Percentiles rank a stretch among this genome's conserved stretches.
Conservation (phyloP, 53 echinoderm and acorn worm species). For the Stichopus horrens region DNA sequence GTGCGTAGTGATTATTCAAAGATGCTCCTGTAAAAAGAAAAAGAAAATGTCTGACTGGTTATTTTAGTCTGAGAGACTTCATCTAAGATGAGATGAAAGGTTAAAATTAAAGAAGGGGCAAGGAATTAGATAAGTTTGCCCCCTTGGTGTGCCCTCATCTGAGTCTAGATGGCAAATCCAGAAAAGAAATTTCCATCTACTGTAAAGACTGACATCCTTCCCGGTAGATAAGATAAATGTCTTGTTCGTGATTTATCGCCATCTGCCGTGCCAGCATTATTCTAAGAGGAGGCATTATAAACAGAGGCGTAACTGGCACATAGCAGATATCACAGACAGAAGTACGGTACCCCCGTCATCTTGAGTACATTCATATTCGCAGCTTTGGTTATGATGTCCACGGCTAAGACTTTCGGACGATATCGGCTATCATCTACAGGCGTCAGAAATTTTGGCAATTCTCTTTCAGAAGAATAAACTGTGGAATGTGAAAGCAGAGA, state of each 20-base stretch:
- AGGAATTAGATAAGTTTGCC: slow-evolving; percentile 36
- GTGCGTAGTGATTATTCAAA: slow-evolving; percentile 32
- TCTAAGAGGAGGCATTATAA: slow-evolving; percentile 47
- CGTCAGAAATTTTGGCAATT: slow-evolving; percentile 40
- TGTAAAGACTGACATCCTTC: slow-evolving; percentile 34
- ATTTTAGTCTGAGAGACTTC: slow-evolving; percentile 35
- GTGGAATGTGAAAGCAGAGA: slow-evolving; percentile 36
- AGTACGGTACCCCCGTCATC: slow-evolving; percentile 46
- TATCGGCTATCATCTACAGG: slow-evolving; percentile 44
- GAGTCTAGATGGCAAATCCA: slow-evolving; percentile 42
- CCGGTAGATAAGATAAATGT: slow-evolving; percentile 45
- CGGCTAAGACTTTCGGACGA: slow-evolving; percentile 35
- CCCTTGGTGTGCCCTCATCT: slow-evolving; percentile 35
- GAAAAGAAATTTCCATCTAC: slow-evolving; percentile 33
- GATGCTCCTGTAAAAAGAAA: slow-evolving; percentile 26
- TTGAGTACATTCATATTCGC: slow-evolving; percentile 44
- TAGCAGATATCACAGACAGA: slow-evolving; percentile 32
- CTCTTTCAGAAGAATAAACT: slow-evolving; percentile 32
- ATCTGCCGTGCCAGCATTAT: slow-evolving; percentile 44
- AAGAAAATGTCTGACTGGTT: slow-evolving; percentile 37
- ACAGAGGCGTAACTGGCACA: slow-evolving; percentile 44
- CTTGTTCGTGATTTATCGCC: slow-evolving; percentile 40
- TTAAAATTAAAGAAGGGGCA: slow-evolving; percentile 39
- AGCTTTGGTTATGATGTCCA: slow-evolving; percentile 45
- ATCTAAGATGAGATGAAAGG: slow-evolving; percentile 29